phyloP scores from a whole-genome alignment of 1,140 invertebrate genomes.

The Drosophila ficusphila region DNA sequence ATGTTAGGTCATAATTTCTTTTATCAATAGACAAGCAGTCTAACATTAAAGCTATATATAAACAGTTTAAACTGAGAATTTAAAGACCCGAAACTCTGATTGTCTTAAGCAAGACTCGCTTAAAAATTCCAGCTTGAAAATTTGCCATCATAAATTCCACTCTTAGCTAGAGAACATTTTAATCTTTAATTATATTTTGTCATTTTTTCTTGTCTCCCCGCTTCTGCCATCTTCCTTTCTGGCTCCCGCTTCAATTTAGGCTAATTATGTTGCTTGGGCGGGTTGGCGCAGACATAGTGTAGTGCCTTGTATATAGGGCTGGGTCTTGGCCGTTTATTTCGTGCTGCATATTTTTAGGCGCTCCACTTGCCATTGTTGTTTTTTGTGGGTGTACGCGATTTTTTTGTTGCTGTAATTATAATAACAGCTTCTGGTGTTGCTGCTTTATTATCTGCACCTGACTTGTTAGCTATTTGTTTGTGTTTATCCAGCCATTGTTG shows the following conservation, averaged over 20 bases:
- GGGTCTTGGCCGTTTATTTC: conserved; percentile 37
- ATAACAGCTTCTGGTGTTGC: conserved; percentile 39
- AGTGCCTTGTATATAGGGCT: conserved; percentile 8
- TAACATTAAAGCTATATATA: too few species aligned
- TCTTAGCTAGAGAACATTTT: conserved; percentile 44
- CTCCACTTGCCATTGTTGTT: conserved; percentile 38
- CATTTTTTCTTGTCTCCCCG: conserved; percentile 23
- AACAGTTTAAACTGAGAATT: not conserved
- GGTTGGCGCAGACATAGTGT: conserved; percentile 3
- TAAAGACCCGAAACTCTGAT: not conserved
- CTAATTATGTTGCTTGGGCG: conserved; percentile 64
- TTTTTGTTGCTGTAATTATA: conserved; percentile 47
- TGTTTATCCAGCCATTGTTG: conserved; percentile 53
- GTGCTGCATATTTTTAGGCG: conserved; percentile 58
- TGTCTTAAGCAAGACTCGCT: not conserved
- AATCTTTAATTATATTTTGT: conserved; percentile 68
- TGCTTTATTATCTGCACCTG: conserved; percentile 66
- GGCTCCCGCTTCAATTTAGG: conserved; percentile 58
- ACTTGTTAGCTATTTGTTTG: conserved; percentile 58
- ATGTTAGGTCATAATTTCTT: too few species aligned
- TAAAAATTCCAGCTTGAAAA: not conserved
- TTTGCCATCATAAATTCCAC: conserved; percentile 30
- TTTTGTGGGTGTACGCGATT: not conserved
- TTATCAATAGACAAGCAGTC: not conserved
- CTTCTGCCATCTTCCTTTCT: not conserved